These are phyloP conservation scores for Alloplasta piceator DNA, from an alignment of 2,888 invertebrate genomes.

Conservation along the genomic window DNA sequence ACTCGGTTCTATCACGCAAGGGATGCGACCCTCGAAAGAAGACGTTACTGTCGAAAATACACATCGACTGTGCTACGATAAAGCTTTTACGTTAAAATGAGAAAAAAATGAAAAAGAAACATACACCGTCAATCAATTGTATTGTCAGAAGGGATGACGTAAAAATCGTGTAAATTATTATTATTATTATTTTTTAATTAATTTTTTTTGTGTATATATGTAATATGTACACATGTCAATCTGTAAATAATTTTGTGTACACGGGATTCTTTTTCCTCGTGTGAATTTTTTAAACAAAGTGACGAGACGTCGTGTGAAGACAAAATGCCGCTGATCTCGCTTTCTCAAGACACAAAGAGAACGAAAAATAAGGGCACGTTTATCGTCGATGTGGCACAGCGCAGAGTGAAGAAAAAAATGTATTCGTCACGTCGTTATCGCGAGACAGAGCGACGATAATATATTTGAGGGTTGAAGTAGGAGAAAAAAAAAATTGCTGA, in stretches of 20 bases:
- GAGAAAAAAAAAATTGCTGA: too few relatives aligned
- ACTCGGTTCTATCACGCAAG: constrained; percentile 59
- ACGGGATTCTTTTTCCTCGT: constrained; percentile 3
- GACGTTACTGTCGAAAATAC: constrained; percentile 64
- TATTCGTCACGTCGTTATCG: constrained; percentile 17
- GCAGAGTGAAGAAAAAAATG: constrained; percentile 31
- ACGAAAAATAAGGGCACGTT: constrained; percentile 4
- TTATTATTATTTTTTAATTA: constrained; percentile 14
- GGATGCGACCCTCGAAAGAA: constrained; percentile 67
- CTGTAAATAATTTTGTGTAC: constrained; percentile 1
- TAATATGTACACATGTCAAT: too few relatives aligned
- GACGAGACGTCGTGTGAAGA: constrained; percentile 1
- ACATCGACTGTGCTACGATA: constrained; percentile 41
- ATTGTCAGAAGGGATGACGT: background rate
- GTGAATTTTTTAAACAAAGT: background rate
- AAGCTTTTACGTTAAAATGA: background rate
- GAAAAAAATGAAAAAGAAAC: background rate
- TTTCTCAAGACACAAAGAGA: constrained; percentile 3
- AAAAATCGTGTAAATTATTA: background rate
- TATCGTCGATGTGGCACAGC: background rate
- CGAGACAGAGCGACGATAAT: constrained; percentile 28
- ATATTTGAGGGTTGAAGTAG: background rate
- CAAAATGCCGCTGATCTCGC: constrained; percentile 31
- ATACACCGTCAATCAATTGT: background rate
- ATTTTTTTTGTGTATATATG: background rate